These are phyloP conservation scores for Bucco capensis DNA, from an alignment of 2,113 vertebrate species.

Conservation along the genomic window DNA sequence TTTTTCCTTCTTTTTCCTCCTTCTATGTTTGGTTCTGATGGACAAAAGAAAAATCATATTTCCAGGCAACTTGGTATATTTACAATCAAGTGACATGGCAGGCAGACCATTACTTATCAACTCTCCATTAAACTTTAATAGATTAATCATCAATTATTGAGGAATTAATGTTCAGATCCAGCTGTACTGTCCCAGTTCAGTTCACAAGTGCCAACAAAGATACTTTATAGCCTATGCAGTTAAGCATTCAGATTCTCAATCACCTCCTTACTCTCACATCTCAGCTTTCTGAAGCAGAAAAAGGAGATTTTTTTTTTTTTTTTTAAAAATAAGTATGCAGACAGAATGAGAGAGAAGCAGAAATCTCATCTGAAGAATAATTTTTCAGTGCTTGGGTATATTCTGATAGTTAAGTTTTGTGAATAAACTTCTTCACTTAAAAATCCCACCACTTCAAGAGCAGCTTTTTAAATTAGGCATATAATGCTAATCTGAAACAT, in stretches of 20 bases:
- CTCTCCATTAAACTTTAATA: constrained; percentile 82
- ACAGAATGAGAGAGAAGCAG: neutral
- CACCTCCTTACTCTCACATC: neutral
- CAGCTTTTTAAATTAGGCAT: neutral
- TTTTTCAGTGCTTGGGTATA: neutral
- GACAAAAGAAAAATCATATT: constrained; percentile 50
- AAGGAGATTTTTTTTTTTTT: constrained; percentile 20
- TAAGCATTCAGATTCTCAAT: constrained; percentile 17
- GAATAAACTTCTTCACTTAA: neutral
- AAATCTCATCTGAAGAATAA: neutral
- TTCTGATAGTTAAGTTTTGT: neutral
- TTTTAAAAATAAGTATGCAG: neutral
- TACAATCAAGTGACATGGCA: constrained; percentile 76
- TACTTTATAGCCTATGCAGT: constrained; percentile 17
- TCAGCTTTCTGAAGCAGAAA: constrained; percentile 31
- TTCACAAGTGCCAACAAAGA: constrained; percentile 41
- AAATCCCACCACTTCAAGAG: neutral
- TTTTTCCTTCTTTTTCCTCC: neutral
- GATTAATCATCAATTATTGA: constrained; percentile 81
- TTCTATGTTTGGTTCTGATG: neutral
- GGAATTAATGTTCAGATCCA: constrained; percentile 75
- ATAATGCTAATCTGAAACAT: neutral
- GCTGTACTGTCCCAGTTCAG: constrained; percentile 76
- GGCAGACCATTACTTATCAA: constrained; percentile 74
- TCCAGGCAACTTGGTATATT: constrained; percentile 72